Evolutionary conservation across 2,888 invertebrate species (phyloP).

Genomic region (Apamea sordens): DNA sequence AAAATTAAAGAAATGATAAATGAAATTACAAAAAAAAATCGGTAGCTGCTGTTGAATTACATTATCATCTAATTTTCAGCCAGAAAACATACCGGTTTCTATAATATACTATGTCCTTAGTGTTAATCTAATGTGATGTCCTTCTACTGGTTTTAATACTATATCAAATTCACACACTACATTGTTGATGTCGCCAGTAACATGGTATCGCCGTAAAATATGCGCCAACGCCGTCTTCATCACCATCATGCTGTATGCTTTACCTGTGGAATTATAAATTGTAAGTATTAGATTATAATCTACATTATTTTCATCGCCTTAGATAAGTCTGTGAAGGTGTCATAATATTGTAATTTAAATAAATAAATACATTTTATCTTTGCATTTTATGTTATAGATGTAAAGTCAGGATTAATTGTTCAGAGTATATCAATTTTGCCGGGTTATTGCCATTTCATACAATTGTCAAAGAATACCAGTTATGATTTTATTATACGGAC

Average conservation of each 20-base stretch:
- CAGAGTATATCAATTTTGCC: not conserved
- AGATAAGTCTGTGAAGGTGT: too few species aligned
- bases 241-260: constrained; percentile 23
- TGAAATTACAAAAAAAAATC: not conserved
- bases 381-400: not conserved
- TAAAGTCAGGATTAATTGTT: not conserved
- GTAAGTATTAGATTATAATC: too few species aligned
- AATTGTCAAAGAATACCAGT: not conserved
- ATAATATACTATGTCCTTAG: too few species aligned
- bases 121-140: constrained; percentile 17
- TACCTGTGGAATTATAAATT: constrained; percentile 18
- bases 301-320: too few species aligned
- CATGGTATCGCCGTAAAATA: constrained; percentile 14
- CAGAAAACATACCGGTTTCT: not conserved
- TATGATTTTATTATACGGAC: not conserved
- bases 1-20: not conserved
- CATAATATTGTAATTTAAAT: too few species aligned
- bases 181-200: constrained; percentile 16
- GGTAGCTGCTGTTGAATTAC: not conserved
- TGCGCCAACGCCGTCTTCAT: constrained; percentile 27
- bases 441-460: not conserved
- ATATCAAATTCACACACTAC: constrained; percentile 17
- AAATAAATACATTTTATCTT: not conserved
- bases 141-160: constrained; percentile 4
- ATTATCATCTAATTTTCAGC: not conserved